Percentiles rank a stretch among this genome's conserved stretches.
phyloP scores from a whole-genome alignment of 2,797 vertebrate species.

The Schizothorax lantsangensis region DNA sequence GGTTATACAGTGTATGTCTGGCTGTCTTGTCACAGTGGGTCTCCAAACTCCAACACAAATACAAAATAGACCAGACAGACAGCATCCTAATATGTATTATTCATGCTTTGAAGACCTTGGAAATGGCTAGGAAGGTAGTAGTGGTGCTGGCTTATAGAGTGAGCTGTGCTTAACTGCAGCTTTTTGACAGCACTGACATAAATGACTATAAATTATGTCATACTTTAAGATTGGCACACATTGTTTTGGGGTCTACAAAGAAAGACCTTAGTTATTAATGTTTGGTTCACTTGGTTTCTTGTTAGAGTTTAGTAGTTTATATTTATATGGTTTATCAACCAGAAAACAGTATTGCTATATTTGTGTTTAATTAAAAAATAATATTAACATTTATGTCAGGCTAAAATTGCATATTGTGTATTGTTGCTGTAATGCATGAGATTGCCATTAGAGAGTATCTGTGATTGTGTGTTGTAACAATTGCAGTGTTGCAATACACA shows the following conservation, averaged over 20 bases:
- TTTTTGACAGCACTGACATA: not conserved
- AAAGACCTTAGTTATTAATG: not conserved
- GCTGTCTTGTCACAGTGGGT: constrained; percentile 3
- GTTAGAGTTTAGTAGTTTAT: not conserved
- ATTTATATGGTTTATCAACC: not conserved
- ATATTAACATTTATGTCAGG: not conserved
- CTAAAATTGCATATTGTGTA: not conserved
- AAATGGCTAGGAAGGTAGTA: not conserved
- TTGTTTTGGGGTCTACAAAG: not conserved
- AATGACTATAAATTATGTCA: not conserved
- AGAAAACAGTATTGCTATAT: not conserved
- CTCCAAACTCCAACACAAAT: not conserved
- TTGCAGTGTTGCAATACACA: not conserved
- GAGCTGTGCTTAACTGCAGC: not conserved
- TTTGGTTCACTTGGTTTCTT: not conserved
- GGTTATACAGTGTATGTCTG: not conserved
- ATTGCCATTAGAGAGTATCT: not conserved
- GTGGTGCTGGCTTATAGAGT: not conserved
- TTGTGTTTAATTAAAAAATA: not conserved
- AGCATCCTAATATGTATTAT: not conserved
- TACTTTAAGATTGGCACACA: not conserved
- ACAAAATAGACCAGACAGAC: not conserved
- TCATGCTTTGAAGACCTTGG: not conserved
- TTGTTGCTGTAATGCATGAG: not conserved
- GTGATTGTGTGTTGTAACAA: constrained; percentile 11